Conservation (phyloP, 2,797 vertebrate genomes). For the Darevskia nairensis region DNA sequence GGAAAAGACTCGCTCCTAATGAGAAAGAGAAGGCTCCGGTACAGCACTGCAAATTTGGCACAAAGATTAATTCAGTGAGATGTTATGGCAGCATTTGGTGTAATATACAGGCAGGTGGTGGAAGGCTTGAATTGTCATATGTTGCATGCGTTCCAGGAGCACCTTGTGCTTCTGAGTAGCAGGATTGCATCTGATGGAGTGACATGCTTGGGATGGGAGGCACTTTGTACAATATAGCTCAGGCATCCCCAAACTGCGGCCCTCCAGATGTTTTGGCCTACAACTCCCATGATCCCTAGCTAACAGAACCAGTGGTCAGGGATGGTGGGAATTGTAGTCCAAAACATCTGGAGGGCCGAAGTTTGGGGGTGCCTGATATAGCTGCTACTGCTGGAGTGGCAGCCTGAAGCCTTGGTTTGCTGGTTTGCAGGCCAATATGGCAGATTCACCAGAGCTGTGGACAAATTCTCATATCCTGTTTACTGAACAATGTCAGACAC, state of each 20-base stretch:
- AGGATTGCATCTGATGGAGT: not conserved
- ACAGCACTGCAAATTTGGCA: not conserved
- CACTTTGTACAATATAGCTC: not conserved
- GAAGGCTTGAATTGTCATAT: not conserved
- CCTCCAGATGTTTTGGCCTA: too few species aligned
- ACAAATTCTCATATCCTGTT: not conserved
- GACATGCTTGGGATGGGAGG: too few species aligned
- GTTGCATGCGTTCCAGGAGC: not conserved
- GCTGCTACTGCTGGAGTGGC: not conserved
- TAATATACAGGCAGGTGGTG: not conserved
- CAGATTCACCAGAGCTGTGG: not conserved
- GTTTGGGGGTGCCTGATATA: too few species aligned
- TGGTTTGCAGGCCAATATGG: not conserved
- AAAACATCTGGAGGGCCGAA: too few species aligned
- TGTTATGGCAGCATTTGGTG: not conserved
- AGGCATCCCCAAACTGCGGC: too few species aligned
- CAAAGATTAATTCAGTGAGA: not conserved
- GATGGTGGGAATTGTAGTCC: too few species aligned
- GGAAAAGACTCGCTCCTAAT: fast-evolving
- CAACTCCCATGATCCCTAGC: too few species aligned
- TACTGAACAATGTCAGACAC: not conserved
- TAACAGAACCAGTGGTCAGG: too few species aligned
- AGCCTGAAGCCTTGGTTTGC: not conserved
- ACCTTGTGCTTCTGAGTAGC: not conserved
- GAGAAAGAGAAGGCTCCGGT: not conserved